phyloP scores from a whole-genome alignment of 2,888 invertebrate genomes.

The Micropterix aruncella region DNA sequence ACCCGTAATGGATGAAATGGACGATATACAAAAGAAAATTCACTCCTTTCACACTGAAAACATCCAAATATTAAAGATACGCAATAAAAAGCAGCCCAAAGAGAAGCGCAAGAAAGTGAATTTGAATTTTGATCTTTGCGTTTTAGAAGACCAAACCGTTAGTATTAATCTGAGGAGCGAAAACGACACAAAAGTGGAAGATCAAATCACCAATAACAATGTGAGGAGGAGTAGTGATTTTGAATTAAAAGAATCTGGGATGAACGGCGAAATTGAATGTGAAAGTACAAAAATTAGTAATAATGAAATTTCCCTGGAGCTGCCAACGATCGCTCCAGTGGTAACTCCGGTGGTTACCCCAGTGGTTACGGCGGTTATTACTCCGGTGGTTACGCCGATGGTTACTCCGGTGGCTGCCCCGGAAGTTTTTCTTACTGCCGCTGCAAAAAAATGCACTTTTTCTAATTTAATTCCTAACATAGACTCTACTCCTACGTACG shows the following conservation, averaged over 20 bases:
- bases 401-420: neutral
- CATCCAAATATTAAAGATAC: slow-evolving; percentile 42
- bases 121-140: slow-evolving; percentile 36
- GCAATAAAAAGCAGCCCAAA: slow-evolving; percentile 40
- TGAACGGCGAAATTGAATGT: too few relatives aligned
- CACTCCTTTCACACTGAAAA: slow-evolving; percentile 49
- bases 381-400: neutral
- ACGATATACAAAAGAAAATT: slow-evolving; percentile 46
- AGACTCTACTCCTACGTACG: too few relatives aligned
- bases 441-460: neutral
- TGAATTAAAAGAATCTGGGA: too few relatives aligned
- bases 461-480: too few relatives aligned
- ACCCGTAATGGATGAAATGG: slow-evolving; percentile 39
- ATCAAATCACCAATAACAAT: neutral
- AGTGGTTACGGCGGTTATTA: neutral
- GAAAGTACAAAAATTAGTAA: too few relatives aligned
- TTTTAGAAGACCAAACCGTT: slow-evolving; percentile 34
- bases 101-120: slow-evolving; percentile 40
- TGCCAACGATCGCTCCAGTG: neutral
- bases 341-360: neutral
- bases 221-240: too few relatives aligned
- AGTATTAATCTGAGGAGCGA: slow-evolving; percentile 33
- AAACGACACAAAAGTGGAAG: slow-evolving; percentile 14
- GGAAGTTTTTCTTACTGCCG: neutral
- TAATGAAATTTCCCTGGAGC: neutral